Conservation (phyloP, 2,113 vertebrate species). For the Bubo bubo region DNA sequence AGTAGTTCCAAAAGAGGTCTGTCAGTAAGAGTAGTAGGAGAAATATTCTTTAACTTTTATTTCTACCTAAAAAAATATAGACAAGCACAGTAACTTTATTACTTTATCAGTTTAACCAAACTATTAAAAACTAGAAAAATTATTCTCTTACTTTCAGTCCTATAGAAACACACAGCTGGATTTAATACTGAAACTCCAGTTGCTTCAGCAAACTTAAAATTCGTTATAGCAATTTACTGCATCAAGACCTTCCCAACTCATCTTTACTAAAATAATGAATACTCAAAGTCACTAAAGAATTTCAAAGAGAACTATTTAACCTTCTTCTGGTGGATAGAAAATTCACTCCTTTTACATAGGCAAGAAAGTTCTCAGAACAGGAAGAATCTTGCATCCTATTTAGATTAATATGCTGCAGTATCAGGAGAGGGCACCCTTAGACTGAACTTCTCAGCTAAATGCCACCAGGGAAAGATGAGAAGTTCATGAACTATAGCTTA, state of each 20-base stretch:
- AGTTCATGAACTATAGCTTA: not conserved
- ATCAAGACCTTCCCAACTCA: not conserved
- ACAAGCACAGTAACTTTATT: not conserved
- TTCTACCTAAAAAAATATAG: not conserved
- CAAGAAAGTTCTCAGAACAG: not conserved
- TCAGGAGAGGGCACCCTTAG: conserved; percentile 62
- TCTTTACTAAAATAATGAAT: not conserved
- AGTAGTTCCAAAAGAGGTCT: not conserved
- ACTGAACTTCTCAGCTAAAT: not conserved
- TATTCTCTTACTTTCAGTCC: not conserved
- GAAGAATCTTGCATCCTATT: not conserved
- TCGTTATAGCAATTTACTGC: not conserved
- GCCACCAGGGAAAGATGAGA: not conserved
- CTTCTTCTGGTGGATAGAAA: not conserved
- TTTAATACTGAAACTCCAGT: not conserved
- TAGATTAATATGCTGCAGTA: not conserved
- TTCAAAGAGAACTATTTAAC: not conserved
- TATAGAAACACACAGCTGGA: not conserved
- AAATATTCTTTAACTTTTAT: not conserved
- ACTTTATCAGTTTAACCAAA: not conserved
- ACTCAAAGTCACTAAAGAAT: not conserved
- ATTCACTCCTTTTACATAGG: not conserved
- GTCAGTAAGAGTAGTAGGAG: not conserved
- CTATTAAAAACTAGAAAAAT: not conserved
- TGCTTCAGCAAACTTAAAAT: not conserved